Base-by-base conservation (phyloP, 2,797 vertebrate species). In the Alcedo quadribrachys region DNA sequence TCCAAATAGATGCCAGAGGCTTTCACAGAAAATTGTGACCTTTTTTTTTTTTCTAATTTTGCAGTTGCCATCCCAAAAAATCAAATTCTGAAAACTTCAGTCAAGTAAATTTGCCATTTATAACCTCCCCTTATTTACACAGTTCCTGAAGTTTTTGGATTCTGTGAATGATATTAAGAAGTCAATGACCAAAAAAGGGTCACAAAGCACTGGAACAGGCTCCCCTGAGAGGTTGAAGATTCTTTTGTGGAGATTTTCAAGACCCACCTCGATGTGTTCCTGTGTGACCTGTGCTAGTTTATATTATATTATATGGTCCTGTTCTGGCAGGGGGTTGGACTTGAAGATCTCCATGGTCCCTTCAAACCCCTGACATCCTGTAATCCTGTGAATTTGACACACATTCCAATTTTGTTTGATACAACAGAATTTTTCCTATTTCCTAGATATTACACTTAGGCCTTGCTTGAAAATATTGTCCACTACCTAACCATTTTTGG, bases 401-500 rank as follows among this genome's bases (percentile, higher is more conserved):
- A 37, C 8, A 57, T 81, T 81, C n/a, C 3, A 5, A 8, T 78
- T 81, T 74, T 73, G 21, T 70, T 86, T 65, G 27, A 53, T 53
- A 33, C 17, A 28, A 76, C 61, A 35, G 15, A 42, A 42, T 84
- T 80, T 33, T 81, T 84, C 6, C 6, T 77, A 0, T 77, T 95
- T 91, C 81, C 32, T 84, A 70, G 57, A 30, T 88, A 91, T 80
- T 85, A 55, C 61, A 33, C 57, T 92, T 90, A 57, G 70, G 20
- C 45, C 33, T 88, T 82, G 54, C 81, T 82, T 90, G 65, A 85
- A 92, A 58, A 68, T 91, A 37, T 79, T 33, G 27, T 75, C 54
- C 43, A 32, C 20, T 67, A 22, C 51, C 66, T 94, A 91, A 32
- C 78, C 81, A 65, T 86, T 81, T 96, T 84, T 95, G 94, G 96